phyloP scores from a whole-genome alignment of 2,888 invertebrate genomes.

The Catocala nupta region DNA sequence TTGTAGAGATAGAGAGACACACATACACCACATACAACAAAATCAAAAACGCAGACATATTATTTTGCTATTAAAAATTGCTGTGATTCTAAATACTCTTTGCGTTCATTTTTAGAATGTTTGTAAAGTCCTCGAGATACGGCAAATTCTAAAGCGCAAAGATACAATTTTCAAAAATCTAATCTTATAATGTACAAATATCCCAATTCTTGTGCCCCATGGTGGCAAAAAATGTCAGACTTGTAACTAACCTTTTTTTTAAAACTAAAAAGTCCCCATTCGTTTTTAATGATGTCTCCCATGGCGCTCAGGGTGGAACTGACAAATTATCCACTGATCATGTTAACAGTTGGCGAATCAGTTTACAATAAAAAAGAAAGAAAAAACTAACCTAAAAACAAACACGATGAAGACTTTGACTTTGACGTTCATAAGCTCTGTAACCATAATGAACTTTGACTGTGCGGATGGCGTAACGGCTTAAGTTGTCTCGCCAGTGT shows the following conservation, averaged over 20 bases:
- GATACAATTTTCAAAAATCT: no score
- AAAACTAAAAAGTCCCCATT: conserved; percentile 9
- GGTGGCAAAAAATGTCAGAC: conserved; percentile 4
- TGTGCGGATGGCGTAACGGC: no score
- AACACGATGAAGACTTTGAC: no score
- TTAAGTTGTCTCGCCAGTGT: no score
- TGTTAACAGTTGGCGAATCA: conserved; percentile 31
- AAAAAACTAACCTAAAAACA: neutral
- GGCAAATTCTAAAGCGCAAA: no score
- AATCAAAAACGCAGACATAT: no score
- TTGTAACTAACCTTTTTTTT: conserved; percentile 4
- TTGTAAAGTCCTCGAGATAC: no score
- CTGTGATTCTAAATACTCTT: neutral
- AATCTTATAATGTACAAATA: neutral
- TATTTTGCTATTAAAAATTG: no score
- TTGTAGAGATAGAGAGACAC: no score
- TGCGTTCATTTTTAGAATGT: neutral
- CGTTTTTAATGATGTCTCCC: conserved; percentile 23
- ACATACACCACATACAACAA: no score
- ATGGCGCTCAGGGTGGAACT: conserved; percentile 16
- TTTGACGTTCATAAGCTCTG: no score
- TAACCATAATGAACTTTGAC: no score
- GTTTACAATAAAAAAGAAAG: conserved; percentile 13
- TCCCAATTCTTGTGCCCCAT: conserved; percentile 14
- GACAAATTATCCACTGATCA: conserved; percentile 21